Conservation (phyloP, 1,140 invertebrate species). For the Drosophila ohnishii region DNA sequence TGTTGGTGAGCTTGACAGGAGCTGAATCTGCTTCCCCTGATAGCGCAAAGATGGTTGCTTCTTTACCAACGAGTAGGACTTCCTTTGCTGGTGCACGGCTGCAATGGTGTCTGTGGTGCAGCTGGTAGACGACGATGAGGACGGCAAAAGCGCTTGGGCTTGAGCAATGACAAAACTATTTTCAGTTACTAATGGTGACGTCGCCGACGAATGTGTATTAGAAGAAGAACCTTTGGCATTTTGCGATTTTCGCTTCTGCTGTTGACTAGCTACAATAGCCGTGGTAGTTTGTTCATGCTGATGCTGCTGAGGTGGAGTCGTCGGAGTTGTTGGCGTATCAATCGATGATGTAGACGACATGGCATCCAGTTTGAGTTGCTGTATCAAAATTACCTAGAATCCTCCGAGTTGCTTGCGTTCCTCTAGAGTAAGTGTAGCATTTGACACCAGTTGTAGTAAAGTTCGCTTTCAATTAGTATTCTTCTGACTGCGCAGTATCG, state of each 20-base stretch:
- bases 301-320: constrained; percentile 36
- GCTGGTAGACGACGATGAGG: constrained; percentile 12
- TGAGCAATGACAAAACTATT: constrained; percentile 18
- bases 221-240: constrained; percentile 39
- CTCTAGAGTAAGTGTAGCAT: neutral
- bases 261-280: constrained; percentile 43
- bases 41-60: constrained; percentile 25
- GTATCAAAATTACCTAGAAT: neutral
- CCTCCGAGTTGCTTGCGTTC: neutral
- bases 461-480: neutral
- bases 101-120: constrained; percentile 36
- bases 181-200: constrained; percentile 34
- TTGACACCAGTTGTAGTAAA: constrained; percentile 8
- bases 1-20: constrained; percentile 16
- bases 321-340: constrained; percentile 59
- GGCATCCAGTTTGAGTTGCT: constrained; percentile 13
- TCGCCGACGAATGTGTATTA: constrained; percentile 11
- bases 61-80: constrained; percentile 25
- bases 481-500: constrained; percentile 14
- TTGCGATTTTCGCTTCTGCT: constrained; percentile 34
- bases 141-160: constrained; percentile 18
- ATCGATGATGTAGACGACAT: constrained; percentile 65
- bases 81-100: constrained; percentile 38
- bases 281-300: constrained; percentile 20
- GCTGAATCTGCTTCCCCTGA: constrained; percentile 20